Evolutionary conservation across 2,888 invertebrate genomes (phyloP).

Genomic region (Phyto melanocephala): DNA sequence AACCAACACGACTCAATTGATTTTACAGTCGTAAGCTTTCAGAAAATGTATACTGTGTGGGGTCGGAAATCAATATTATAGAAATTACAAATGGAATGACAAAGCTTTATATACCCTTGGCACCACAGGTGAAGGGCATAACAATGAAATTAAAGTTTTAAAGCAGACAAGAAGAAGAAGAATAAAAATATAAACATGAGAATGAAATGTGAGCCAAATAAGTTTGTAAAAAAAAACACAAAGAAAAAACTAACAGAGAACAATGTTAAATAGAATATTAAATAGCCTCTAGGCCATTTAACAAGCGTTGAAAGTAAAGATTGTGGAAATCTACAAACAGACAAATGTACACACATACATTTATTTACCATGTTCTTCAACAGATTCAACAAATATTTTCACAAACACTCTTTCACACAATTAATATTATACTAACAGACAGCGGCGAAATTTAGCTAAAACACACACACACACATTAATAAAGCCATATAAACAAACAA

Average conservation of each 20-base stretch:
- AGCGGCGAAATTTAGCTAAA: not conserved
- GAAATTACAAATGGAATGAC: too few relatives aligned
- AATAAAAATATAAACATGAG: conserved; percentile 33
- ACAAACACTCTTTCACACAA: not conserved
- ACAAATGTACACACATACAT: conserved; percentile 14
- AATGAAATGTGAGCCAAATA: conserved; percentile 60
- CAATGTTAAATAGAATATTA: conserved; percentile 60
- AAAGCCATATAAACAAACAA: not conserved
- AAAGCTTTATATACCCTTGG: too few relatives aligned
- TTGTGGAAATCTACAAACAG: not conserved
- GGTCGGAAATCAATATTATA: too few relatives aligned
- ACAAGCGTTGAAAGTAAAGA: conserved; percentile 29
- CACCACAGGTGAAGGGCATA: too few relatives aligned
- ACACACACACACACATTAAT: not conserved
- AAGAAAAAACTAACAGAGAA: conserved; percentile 13
- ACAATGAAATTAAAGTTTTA: not conserved
- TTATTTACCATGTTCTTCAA: conserved; percentile 17
- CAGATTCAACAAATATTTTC: conserved; percentile 46
- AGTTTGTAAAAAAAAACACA: conserved; percentile 34
- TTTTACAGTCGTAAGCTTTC: too few relatives aligned
- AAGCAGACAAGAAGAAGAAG: not conserved
- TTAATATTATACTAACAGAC: not conserved
- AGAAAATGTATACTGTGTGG: too few relatives aligned
- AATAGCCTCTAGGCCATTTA: conserved; percentile 53
- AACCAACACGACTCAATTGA: too few relatives aligned